These are phyloP conservation scores for Tiliqua scincoides DNA, from an alignment of 2,113 vertebrate genomes.

Conservation along the genomic window DNA sequence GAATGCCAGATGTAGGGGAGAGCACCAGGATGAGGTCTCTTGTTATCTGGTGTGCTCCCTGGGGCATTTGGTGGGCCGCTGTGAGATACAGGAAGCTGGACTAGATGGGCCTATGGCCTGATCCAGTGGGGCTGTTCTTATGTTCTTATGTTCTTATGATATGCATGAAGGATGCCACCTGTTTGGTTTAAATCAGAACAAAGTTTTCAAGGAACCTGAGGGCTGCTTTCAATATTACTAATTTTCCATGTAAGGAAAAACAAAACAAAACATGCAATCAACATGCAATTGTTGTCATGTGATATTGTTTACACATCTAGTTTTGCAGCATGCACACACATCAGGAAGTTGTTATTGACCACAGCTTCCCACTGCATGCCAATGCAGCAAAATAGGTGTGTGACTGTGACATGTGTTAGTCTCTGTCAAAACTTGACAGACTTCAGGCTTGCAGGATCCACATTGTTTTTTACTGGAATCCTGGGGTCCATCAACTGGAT, in stretches of 20 bases:
- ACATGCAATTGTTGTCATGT: neutral
- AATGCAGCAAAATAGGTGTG: neutral
- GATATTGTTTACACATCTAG: too few relatives aligned
- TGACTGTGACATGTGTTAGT: neutral
- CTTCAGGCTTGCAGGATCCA: neutral
- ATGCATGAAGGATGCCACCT: rapidly evolving
- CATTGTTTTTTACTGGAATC: too few relatives aligned
- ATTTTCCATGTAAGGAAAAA: neutral
- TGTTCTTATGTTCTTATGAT: too few relatives aligned
- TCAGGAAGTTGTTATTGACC: neutral
- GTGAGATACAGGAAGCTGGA: too few relatives aligned
- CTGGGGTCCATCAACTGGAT: too few relatives aligned
- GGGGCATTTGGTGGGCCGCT: too few relatives aligned
- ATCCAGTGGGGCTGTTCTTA: too few relatives aligned
- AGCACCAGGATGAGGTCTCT: too few relatives aligned
- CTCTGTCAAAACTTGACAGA: neutral
- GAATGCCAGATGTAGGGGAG: too few relatives aligned
- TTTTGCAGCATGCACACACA: neutral
- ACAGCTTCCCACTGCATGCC: neutral
- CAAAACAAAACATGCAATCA: neutral
- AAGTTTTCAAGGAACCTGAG: neutral
- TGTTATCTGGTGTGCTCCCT: too few relatives aligned
- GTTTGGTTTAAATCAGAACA: neutral
- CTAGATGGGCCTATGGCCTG: too few relatives aligned
- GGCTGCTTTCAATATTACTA: neutral